Evolutionary conservation across 2,113 vertebrate genomes (phyloP).

Genomic region (Capricornis sumatraensis): DNA sequence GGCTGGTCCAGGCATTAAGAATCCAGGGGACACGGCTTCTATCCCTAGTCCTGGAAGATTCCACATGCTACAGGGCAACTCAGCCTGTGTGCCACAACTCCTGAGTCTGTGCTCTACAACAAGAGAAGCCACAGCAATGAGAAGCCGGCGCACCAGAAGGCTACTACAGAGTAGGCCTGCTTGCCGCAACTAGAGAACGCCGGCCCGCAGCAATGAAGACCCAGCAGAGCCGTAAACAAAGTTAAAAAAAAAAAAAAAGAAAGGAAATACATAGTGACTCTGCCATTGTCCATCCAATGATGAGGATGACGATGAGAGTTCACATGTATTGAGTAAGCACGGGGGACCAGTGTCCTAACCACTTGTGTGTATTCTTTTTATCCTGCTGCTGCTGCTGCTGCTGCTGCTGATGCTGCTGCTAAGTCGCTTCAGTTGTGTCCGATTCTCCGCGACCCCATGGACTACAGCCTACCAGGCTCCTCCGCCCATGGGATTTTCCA

Average conservation of each 20-base stretch:
- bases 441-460: fast-evolving
- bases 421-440: too few relatives aligned
- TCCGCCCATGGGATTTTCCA: too few relatives aligned
- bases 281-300: background rate
- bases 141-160: background rate
- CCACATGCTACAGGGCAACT: background rate
- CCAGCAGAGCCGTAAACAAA: background rate
- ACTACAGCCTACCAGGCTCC: too few relatives aligned
- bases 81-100: background rate
- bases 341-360: background rate
- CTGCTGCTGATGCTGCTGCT: too few relatives aligned
- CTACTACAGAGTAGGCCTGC: background rate
- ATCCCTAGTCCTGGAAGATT: background rate
- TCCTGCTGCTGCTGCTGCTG: background rate
- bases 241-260: background rate
- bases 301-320: background rate
- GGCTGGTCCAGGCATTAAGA: background rate
- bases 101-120: background rate
- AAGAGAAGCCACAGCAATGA: background rate
- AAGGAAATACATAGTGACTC: background rate
- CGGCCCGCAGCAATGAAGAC: background rate
- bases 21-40: background rate
- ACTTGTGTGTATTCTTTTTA: background rate
- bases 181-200: background rate
- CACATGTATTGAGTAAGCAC: background rate